Conservation (phyloP, 2,797 vertebrate genomes). For the Lepilemur septentrionalis region DNA sequence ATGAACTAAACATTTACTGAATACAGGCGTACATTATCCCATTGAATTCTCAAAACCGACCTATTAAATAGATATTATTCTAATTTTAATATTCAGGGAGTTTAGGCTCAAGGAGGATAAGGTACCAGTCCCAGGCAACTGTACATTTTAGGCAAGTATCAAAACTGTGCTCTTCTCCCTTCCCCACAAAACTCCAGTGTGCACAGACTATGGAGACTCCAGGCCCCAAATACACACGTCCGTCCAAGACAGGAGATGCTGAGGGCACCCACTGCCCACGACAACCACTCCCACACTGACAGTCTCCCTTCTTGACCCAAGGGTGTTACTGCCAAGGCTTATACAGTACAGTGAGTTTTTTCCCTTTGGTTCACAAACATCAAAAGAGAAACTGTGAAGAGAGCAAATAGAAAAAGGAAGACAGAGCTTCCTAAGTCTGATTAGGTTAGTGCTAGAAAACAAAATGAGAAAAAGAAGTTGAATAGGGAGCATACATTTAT, state of each 20-base stretch:
- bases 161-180: neutral
- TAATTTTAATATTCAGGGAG: constrained; percentile 30
- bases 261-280: too few relatives aligned
- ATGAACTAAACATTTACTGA: constrained; percentile 23
- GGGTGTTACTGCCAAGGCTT: neutral
- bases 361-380: neutral
- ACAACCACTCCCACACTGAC: neutral
- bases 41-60: neutral
- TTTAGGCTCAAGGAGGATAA: neutral
- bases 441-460: neutral
- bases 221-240: too few relatives aligned
- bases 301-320: neutral
- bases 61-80: neutral
- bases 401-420: neutral
- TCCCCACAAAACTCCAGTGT: neutral
- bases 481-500: neutral
- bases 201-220: neutral
- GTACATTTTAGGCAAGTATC: neutral
- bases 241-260: rapidly evolving
- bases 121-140: neutral
- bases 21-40: neutral
- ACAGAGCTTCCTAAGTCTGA: neutral
- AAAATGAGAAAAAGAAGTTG: neutral
- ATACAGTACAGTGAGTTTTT: neutral
- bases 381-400: neutral